phyloP scores from a whole-genome alignment of 1,140 invertebrate species.

The Sipha flava region DNA sequence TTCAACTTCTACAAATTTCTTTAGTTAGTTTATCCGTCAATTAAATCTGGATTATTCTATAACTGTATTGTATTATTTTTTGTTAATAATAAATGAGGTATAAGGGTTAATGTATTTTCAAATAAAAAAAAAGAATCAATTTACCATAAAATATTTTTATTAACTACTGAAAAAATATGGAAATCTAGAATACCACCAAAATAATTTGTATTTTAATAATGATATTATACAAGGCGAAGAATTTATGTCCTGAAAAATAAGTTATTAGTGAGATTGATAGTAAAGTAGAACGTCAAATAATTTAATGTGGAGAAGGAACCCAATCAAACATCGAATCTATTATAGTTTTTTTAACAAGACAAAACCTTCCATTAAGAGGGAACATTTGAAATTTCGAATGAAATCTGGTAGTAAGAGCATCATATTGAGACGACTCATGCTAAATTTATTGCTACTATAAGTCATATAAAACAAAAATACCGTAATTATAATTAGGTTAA shows the following conservation, averaged over 20 bases:
- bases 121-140: background rate
- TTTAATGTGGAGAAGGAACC: conserved; percentile 38
- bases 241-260: conserved; percentile 35
- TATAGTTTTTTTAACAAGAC: conserved; percentile 38
- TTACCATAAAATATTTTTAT: background rate
- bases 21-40: conserved; percentile 37
- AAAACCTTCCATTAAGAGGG: conserved; percentile 40
- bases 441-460: no score
- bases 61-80: conserved; percentile 38
- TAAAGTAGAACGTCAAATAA: conserved; percentile 27
- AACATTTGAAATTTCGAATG: conserved; percentile 33
- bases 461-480: no score
- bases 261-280: conserved; percentile 32
- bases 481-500: no score
- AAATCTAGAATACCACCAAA: conserved; percentile 32
- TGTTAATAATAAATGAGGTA: conserved; percentile 16
- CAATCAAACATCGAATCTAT: conserved; percentile 37
- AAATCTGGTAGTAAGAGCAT: background rate
- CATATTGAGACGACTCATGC: no score
- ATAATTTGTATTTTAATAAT: conserved; percentile 36
- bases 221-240: conserved; percentile 34
- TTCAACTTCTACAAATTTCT: conserved; percentile 33
- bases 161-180: conserved; percentile 34
- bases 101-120: conserved; percentile 35
- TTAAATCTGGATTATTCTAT: conserved; percentile 34